Evolutionary conservation across 2,113 vertebrate species (phyloP), one percentile per base, ranked within the genome.

Genomic region (Glaucidium brasilianum): DNA sequence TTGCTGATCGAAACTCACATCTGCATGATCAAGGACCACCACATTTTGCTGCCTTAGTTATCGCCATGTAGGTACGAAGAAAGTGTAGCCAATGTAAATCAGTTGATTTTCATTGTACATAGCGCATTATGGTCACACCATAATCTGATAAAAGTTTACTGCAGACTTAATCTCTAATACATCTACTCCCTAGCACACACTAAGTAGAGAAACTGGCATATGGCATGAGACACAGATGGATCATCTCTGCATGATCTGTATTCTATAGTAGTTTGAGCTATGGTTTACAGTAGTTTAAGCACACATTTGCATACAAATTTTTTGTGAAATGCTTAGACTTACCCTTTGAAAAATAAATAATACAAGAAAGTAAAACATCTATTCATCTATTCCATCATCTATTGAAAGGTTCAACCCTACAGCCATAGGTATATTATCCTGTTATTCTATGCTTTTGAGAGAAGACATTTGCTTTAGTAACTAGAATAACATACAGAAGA

Each of bases 121-220:
- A 72, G 26, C 56, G 14, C 39, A 22, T 58, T 90, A 34, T 90
- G 53, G 22, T 68, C 11, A 41, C 30, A 64, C 7, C n/a, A 56
- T 94, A 93, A 95, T 92, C 63, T 0, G 17, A 76, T 94, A 76
- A 92, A 96, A 79, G 7, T 91, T 75, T 91, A 34, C 49, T 50
- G 59, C 86, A 43, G n/a, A 87, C 41, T 87, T 97, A 95, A 88
- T 86, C 62, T 82, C 86, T 80, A 75, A 58, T 34, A 84, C 79
- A 76, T 91, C 30, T 35, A n/a, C 80, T 75, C 71, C 56, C 43
- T 66, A 66, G 26, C 13, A 71, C 45, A 74, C 4, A 56, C 22
- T 60, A 92, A 92, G 59, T 39, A 81, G 56, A 87, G 37, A 81
- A 87, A 71, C 5, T 83, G 88, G 16, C 90, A 94, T 95, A 92